Conservation (phyloP, 2,113 vertebrate genomes). For the Corydoras sp. region DNA sequence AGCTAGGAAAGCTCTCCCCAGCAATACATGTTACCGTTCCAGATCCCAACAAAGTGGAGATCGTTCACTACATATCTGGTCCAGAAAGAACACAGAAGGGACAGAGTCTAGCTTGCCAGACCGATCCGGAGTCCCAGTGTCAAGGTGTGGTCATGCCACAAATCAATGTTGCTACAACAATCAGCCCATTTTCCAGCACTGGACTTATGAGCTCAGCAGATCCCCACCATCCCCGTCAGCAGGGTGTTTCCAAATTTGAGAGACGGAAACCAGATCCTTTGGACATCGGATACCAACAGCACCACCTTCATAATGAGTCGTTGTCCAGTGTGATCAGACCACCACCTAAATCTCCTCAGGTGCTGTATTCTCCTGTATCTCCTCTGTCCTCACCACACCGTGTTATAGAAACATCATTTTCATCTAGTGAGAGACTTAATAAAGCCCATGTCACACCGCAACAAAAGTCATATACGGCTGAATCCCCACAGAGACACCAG, state of each 20-base stretch:
- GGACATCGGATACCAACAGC: constrained; percentile 91
- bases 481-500: constrained; percentile 83
- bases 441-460: constrained; percentile 95
- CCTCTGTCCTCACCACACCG: constrained; percentile 91
- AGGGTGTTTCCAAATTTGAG: constrained; percentile 79
- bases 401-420: constrained; percentile 82
- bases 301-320: constrained; percentile 81
- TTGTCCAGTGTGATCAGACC: constrained; percentile 88
- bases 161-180: constrained; percentile 79
- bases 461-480: constrained; percentile 86
- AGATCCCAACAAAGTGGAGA: constrained; percentile 87
- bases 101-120: constrained; percentile 93
- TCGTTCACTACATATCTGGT: constrained; percentile 90
- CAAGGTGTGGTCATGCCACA: constrained; percentile 84
- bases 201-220: constrained; percentile 75
- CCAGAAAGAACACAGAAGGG: constrained; percentile 88
- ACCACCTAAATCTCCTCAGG: constrained; percentile 89
- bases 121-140: constrained; percentile 80
- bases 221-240: constrained; percentile 62
- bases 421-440: constrained; percentile 89
- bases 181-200: constrained; percentile 82
- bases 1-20: constrained; percentile 74
- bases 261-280: constrained; percentile 89
- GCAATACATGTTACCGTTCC: constrained; percentile 88
- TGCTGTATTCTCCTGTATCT: constrained; percentile 93